Conservation (phyloP, 2,888 invertebrate genomes). For the Caenorhabditis afra region DNA sequence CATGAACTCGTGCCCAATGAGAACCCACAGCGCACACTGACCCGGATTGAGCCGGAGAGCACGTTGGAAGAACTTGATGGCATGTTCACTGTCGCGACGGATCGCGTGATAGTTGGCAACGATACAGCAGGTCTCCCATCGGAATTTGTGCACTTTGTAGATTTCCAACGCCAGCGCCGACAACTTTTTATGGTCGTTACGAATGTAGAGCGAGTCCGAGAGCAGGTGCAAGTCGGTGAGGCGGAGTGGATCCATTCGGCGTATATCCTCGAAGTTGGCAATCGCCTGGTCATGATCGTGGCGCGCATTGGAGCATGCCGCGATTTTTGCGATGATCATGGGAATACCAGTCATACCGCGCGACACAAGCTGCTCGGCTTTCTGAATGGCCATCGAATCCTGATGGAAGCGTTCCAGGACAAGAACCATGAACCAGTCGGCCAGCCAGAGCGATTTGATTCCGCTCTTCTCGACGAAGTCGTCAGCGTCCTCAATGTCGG, state of each 20-base stretch:
- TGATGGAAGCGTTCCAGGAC: constrained; percentile 62
- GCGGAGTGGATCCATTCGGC: constrained; percentile 89
- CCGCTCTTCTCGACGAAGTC: background rate
- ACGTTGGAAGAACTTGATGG: constrained; percentile 96
- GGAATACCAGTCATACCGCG: constrained; percentile 90
- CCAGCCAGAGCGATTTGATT: constrained; percentile 59
- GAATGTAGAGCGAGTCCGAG: constrained; percentile 95
- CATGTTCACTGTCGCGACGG: constrained; percentile 95
- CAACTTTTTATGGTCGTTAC: constrained; percentile 85
- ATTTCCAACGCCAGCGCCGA: constrained; percentile 94
- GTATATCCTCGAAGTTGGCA: constrained; percentile 86
- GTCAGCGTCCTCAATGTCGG: constrained; percentile 59
- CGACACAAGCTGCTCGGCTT: constrained; percentile 87
- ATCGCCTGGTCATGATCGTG: constrained; percentile 75
- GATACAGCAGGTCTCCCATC: constrained; percentile 97
- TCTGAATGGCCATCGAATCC: constrained; percentile 85
- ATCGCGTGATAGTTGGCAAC: constrained; percentile 98
- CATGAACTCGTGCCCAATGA: constrained; percentile 99
- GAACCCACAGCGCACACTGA: constrained; percentile 86
- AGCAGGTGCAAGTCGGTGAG: constrained; percentile 96
- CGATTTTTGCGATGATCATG: constrained; percentile 93
- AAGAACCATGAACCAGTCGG: constrained; percentile 64
- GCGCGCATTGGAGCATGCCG: constrained; percentile 83
- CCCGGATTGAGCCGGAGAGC: constrained; percentile 83
- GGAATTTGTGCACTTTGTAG: constrained; percentile 94